Evolutionary conservation across 1,140 invertebrate genomes (phyloP), one percentile per base, ranked within the genome.

Genomic region (Philopotamus ludificatus): DNA sequence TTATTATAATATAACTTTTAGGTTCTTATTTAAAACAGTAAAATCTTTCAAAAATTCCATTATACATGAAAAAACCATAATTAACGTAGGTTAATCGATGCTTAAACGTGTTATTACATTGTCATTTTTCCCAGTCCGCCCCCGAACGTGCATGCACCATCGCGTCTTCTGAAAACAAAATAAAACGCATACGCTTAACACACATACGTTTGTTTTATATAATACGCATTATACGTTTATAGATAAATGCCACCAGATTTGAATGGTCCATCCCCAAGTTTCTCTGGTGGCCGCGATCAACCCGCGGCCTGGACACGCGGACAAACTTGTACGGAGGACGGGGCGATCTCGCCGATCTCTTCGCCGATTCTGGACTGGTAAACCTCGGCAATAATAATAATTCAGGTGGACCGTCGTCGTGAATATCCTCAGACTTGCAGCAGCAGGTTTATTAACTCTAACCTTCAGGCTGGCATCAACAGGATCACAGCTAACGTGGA

Each of bases 201-300:
- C 44, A 47, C 44, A 47, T 47, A 47, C 44, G 44, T 47, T 47
- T 47, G 44, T 47, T 47, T 47, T 47, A 47, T 47, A 47, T 20
- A 47, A 47, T 15, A 47, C 44, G 44, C 44, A 47, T 47, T 47
- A 47, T 47, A 47, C 44, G 44, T 47, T 47, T 47, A 20, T 47
- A 47, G 10, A 20, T 20, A 47, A 47, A 47, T 47, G 44, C 44
- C 44, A 47, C 44, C 44, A 47, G 44, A 47, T 47, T 47, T 20
- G 44, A 12, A 20, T 9, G 18, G 44, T 47, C 18, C 3, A 7
- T 16, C 15, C 15, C 15, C 4, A 47, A 47, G 44, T 12, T 47
- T 15, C 44, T 12, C 44, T 7, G 7, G 44, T 4, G 4, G 44
- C n/a, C n/a, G n/a, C n/a, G n/a, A n/a, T n/a, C n/a, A n/a, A n/a